Conservation (phyloP, 2,888 invertebrate species). For the Rhyacophila evoluta region DNA sequence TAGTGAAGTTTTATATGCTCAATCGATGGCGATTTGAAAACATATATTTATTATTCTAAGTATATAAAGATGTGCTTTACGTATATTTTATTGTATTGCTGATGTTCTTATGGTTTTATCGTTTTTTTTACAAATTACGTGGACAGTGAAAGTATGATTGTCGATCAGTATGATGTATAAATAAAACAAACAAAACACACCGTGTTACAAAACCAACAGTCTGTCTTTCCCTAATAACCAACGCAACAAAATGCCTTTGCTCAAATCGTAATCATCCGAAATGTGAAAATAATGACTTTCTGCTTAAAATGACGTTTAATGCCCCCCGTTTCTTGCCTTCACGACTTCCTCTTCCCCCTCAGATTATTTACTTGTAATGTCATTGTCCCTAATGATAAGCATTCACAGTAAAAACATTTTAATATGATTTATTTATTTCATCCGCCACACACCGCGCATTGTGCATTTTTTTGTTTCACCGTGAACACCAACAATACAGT, state of each 20-base stretch:
- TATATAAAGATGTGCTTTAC: no score
- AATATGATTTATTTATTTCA: conserved; percentile 14
- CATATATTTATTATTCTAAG: no score
- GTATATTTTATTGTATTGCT: no score
- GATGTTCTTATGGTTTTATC: no score
- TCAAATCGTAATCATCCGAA: conserved; percentile 45
- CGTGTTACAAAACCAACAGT: neutral
- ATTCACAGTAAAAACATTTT: neutral
- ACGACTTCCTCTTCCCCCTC: conserved; percentile 25
- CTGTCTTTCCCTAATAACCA: neutral
- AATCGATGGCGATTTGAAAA: no score
- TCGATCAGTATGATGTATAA: no score
- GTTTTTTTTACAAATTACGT: no score
- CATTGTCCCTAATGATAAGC: conserved; percentile 39
- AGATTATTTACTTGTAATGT: conserved; percentile 37
- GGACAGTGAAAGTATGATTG: no score
- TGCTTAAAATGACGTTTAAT: conserved; percentile 1
- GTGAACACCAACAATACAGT: neutral
- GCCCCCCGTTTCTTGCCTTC: neutral
- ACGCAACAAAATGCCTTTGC: conserved; percentile 16
- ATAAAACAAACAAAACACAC: no score
- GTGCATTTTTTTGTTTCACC: neutral
- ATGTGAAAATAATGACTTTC: conserved; percentile 46
- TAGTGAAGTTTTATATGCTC: no score
- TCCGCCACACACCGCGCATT: neutral